Evolutionary conservation across 2,888 invertebrate species (phyloP).

Genomic region (Metalampra italica): DNA sequence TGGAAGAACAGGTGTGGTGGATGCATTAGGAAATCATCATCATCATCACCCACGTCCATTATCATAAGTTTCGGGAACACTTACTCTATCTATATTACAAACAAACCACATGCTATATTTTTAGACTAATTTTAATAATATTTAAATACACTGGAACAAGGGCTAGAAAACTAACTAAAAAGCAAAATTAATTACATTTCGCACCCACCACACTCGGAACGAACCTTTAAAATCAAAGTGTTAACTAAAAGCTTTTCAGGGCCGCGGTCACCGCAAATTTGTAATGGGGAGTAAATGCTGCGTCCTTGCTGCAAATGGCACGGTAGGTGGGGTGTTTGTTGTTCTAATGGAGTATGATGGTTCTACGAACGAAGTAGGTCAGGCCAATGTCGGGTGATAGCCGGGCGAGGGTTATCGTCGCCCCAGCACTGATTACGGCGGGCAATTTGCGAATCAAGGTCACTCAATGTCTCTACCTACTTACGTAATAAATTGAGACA

Average conservation of each 20-base stretch:
- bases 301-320: conserved; percentile 28
- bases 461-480: conserved; percentile 16
- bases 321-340: conserved; percentile 38
- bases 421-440: conserved; percentile 14
- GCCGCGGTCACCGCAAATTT: conserved; percentile 16
- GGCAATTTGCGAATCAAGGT: conserved; percentile 29
- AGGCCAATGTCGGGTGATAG: conserved; percentile 52
- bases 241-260: conserved; percentile 21
- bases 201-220: no score
- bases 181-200: no score
- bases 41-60: no score
- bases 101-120: no score
- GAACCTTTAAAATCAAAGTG: neutral
- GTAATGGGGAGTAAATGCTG: conserved; percentile 44
- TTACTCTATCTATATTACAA: no score
- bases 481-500: no score
- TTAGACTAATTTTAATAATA: no score
- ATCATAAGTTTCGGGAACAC: no score
- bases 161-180: no score
- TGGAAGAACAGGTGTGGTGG: no score
- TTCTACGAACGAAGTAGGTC: conserved; percentile 38
- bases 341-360: conserved; percentile 45
- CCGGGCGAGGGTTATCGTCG: conserved; percentile 36
- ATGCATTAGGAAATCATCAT: no score
- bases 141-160: no score